phyloP scores from a whole-genome alignment of 2,113 vertebrate genomes.

The Ciconia stormi region DNA sequence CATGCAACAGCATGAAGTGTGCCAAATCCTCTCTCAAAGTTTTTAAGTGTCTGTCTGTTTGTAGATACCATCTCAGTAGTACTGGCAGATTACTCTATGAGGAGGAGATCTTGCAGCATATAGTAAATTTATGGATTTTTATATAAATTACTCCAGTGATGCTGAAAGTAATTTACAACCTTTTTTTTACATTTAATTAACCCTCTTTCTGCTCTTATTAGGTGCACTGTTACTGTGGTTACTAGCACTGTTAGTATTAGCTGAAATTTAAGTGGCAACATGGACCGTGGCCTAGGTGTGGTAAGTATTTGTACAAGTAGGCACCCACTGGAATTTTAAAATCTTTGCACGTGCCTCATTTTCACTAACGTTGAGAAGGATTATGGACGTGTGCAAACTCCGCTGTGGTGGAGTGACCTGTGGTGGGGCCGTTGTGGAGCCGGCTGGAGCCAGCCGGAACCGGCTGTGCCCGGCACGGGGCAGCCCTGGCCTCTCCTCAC shows the following conservation, averaged over 20 bases:
- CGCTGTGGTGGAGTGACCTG: rapidly evolving
- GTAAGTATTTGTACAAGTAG: neutral
- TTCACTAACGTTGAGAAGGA: rapidly evolving
- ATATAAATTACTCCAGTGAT: neutral
- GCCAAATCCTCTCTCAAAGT: neutral
- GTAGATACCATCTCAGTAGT: neutral
- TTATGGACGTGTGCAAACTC: too few species aligned
- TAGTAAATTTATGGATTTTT: neutral
- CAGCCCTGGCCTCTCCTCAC: neutral
- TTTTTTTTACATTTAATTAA: neutral
- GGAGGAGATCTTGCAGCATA: neutral
- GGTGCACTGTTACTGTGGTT: neutral
- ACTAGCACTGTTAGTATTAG: rapidly evolving
- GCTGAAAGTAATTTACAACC: neutral
- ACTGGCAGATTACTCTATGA: neutral
- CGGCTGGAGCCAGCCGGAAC: rapidly evolving
- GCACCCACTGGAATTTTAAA: neutral
- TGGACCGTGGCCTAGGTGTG: rapidly evolving
- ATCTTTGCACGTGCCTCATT: rapidly evolving
- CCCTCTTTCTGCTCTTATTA: neutral
- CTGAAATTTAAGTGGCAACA: neutral
- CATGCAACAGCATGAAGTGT: neutral
- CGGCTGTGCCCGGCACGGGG: rapidly evolving
- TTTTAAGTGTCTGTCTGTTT: neutral
- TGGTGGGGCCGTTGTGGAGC: rapidly evolving